phyloP scores from a whole-genome alignment of 2,888 invertebrate genomes.

The Rhagophthalmus giganteus region DNA sequence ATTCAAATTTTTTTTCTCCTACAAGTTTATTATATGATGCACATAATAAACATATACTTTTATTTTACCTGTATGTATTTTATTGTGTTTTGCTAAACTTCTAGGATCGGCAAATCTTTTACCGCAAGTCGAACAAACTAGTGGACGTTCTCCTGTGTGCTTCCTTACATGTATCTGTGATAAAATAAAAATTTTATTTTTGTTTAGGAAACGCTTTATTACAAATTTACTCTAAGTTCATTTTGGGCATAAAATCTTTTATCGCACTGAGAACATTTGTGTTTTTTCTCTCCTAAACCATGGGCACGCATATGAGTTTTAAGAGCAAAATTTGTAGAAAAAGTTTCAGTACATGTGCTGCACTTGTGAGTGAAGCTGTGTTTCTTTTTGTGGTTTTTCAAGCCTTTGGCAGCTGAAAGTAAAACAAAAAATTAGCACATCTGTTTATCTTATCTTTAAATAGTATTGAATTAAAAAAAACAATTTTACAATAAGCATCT shows the following conservation, averaged over 20 bases:
- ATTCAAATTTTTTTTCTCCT: conserved; percentile 41
- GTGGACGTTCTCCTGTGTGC: conserved; percentile 41
- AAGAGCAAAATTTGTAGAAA: conserved; percentile 32
- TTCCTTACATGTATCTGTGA: conserved; percentile 41
- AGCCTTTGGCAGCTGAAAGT: conserved; percentile 11
- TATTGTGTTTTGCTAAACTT: conserved; percentile 41
- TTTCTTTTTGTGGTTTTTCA: conserved; percentile 13
- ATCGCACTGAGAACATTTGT: conserved; percentile 37
- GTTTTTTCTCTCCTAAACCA: conserved; percentile 35
- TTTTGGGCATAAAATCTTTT: conserved; percentile 41
- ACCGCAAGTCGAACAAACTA: conserved; percentile 37
- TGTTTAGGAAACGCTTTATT: no score
- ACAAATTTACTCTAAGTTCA: conserved; percentile 39
- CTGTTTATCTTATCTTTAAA: no score
- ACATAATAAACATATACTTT: conserved; percentile 1
- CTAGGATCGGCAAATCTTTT: conserved; percentile 43
- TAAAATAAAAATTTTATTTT: conserved; percentile 1
- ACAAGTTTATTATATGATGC: no score
- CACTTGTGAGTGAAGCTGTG: conserved; percentile 22
- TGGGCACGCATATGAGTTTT: conserved; percentile 36
- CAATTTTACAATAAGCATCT: no score
- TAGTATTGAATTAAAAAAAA: no score
- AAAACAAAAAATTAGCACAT: not conserved
- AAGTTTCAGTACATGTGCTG: conserved; percentile 30
- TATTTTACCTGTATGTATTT: conserved; percentile 41